Conservation (phyloP, 2,888 invertebrate genomes). For the Cabera pusaria region DNA sequence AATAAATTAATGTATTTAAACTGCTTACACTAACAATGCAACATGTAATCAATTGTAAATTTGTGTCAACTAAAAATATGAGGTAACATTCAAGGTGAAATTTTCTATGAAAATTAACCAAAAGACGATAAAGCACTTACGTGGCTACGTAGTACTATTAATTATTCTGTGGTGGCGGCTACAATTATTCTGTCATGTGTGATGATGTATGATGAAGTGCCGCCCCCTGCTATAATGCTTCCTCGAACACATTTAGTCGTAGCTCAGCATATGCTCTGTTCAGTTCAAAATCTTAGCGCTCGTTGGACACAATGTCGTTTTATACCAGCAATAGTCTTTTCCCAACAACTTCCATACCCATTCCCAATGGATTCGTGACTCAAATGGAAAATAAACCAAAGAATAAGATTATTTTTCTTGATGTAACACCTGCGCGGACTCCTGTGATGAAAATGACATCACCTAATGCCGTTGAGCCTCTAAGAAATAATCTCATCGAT, state of each 20-base stretch:
- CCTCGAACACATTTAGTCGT: conserved; percentile 43
- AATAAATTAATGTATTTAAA: too few species aligned
- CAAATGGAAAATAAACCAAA: conserved; percentile 54
- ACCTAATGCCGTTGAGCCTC: conserved; percentile 56
- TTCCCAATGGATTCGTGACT: conserved; percentile 62
- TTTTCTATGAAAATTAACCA: conserved; percentile 60
- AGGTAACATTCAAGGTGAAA: conserved; percentile 58
- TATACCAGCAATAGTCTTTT: conserved; percentile 55
- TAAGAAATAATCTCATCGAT: conserved; percentile 58
- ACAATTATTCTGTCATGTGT: conserved; percentile 73
- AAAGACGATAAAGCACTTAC: conserved; percentile 54
- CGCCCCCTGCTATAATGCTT: conserved; percentile 44
- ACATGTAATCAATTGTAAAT: conserved; percentile 1
- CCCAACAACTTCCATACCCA: conserved; percentile 42
- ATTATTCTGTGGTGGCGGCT: too few species aligned
- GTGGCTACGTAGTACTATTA: too few species aligned
- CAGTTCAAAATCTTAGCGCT: conserved; percentile 18
- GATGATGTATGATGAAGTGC: conserved; percentile 51
- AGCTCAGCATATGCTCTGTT: conserved; percentile 32
- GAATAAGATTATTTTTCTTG: conserved; percentile 64
- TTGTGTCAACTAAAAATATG: conserved; percentile 8
- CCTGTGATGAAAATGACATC: conserved; percentile 51
- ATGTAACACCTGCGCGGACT: conserved; percentile 64
- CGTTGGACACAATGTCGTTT: conserved; percentile 53
- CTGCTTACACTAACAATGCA: too few species aligned